phyloP scores from a whole-genome alignment of 2,113 vertebrate genomes.

The Myxocyprinus asiaticus region DNA sequence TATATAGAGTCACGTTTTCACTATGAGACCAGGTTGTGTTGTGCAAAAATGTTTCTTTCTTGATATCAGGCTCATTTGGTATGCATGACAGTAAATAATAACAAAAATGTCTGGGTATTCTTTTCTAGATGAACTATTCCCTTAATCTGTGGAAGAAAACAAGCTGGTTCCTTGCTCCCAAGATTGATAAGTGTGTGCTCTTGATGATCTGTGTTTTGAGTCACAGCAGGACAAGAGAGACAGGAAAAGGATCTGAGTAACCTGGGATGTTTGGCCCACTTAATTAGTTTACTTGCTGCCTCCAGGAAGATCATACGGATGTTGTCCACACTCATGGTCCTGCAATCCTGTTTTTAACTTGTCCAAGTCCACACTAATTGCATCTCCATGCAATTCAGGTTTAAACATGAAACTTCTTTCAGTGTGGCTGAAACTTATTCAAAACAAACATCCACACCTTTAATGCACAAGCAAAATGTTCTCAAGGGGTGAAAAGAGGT shows the following conservation, averaged over 20 bases:
- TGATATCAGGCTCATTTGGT: too few species aligned
- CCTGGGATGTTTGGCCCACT: conserved; percentile 26
- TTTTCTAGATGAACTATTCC: too few species aligned
- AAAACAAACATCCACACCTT: conserved; percentile 45
- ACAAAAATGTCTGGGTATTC: too few species aligned
- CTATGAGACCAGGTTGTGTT: too few species aligned
- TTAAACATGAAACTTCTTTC: neutral
- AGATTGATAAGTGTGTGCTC: neutral
- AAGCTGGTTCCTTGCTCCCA: too few species aligned
- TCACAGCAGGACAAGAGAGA: conserved; percentile 40
- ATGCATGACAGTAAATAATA: too few species aligned
- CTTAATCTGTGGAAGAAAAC: too few species aligned
- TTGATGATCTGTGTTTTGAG: neutral
- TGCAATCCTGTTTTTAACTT: neutral
- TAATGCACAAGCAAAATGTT: conserved; percentile 5
- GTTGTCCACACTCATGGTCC: neutral
- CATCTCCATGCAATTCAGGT: neutral
- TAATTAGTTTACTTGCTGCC: conserved; percentile 29
- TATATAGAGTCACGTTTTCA: too few species aligned
- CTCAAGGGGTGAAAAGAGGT: neutral
- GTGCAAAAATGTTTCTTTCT: too few species aligned
- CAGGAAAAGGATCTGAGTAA: conserved; percentile 6
- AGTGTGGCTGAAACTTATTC: neutral
- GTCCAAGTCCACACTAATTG: neutral
- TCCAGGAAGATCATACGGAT: conserved; percentile 38